Percentiles rank a stretch among this genome's conserved stretches.
phyloP scores from a whole-genome alignment of 2,797 vertebrate species.

The Hippopotamyrus pictus region DNA sequence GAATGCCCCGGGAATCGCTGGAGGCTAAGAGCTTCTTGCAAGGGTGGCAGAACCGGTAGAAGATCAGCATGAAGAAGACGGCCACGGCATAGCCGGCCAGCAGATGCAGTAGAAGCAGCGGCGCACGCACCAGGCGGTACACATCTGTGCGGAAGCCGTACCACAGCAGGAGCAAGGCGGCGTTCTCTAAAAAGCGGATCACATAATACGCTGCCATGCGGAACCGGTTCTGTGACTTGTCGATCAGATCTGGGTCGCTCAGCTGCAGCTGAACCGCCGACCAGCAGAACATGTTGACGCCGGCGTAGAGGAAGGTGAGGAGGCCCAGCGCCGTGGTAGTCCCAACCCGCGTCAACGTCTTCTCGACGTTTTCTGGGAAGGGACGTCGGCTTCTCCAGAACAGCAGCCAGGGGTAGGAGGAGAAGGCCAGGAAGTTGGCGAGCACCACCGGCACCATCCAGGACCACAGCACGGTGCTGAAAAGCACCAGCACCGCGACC shows the following conservation, averaged over 20 bases:
- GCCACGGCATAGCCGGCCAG: conserved; percentile 74
- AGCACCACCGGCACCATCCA: conserved; percentile 80
- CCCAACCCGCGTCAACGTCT: conserved; percentile 81
- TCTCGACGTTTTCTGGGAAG: conserved; percentile 92
- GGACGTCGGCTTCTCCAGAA: conserved; percentile 89
- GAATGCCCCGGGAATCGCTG: conserved; percentile 71
- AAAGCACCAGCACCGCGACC: conserved; percentile 84
- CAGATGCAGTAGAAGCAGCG: conserved; percentile 78
- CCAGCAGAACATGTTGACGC: conserved; percentile 99
- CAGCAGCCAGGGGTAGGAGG: conserved; percentile 83
- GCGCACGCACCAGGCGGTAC: conserved; percentile 76
- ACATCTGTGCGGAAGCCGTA: conserved; percentile 82
- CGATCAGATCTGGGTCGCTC: conserved; percentile 84
- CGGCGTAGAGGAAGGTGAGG: conserved; percentile 89
- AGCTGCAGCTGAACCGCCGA: conserved; percentile 89
- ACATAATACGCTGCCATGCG: conserved; percentile 82
- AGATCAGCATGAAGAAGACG: conserved; percentile 90
- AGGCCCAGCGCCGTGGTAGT: conserved; percentile 85
- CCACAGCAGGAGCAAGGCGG: conserved; percentile 82
- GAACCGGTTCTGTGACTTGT: conserved; percentile 90
- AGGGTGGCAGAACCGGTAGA: conserved; percentile 93
- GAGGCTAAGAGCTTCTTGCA: conserved; percentile 89
- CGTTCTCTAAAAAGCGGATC: conserved; percentile 83
- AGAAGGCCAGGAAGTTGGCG: conserved; percentile 83
- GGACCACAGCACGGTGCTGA: conserved; percentile 84